Evolutionary conservation across 1,140 invertebrate genomes (phyloP).

Genomic region (Cotesia vestalis): DNA sequence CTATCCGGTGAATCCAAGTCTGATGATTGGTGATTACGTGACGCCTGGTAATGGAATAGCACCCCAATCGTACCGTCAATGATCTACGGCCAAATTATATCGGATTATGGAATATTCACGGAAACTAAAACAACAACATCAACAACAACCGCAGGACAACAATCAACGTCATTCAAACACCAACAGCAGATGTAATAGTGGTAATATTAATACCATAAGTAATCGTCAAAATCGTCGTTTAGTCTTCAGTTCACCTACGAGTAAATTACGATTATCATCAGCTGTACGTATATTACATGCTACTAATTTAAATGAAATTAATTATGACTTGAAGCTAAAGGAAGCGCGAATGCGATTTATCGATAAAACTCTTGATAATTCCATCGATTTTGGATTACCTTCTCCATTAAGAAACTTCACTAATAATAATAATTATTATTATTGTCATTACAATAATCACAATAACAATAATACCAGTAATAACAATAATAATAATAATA

Average conservation of each 20-base stretch:
- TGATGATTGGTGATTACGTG: conserved; percentile 84
- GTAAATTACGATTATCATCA: conserved; percentile 55
- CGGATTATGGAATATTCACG: conserved; percentile 44
- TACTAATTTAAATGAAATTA: conserved; percentile 40
- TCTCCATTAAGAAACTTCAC: neutral
- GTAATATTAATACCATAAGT: conserved; percentile 14
- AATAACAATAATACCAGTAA: too few relatives aligned
- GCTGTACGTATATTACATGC: conserved; percentile 49
- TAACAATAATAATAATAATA: conserved; percentile 3
- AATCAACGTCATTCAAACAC: conserved; percentile 29
- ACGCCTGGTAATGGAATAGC: conserved; percentile 69
- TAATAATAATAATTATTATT: too few relatives aligned
- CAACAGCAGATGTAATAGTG: conserved; percentile 25
- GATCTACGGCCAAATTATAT: conserved; percentile 54
- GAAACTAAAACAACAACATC: conserved; percentile 47
- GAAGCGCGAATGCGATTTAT: conserved; percentile 21
- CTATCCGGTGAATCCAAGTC: conserved; percentile 78
- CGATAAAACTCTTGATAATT: conserved; percentile 17
- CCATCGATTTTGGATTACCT: conserved; percentile 39
- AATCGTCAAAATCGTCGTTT: conserved; percentile 53
- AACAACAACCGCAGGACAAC: conserved; percentile 21
- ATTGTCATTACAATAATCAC: too few relatives aligned
- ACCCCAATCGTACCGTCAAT: conserved; percentile 66
- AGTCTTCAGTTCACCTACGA: conserved; percentile 53
- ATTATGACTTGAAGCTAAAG: conserved; percentile 22